phyloP scores from a whole-genome alignment of 1,140 invertebrate species.

The Drosophila setifemur region DNA sequence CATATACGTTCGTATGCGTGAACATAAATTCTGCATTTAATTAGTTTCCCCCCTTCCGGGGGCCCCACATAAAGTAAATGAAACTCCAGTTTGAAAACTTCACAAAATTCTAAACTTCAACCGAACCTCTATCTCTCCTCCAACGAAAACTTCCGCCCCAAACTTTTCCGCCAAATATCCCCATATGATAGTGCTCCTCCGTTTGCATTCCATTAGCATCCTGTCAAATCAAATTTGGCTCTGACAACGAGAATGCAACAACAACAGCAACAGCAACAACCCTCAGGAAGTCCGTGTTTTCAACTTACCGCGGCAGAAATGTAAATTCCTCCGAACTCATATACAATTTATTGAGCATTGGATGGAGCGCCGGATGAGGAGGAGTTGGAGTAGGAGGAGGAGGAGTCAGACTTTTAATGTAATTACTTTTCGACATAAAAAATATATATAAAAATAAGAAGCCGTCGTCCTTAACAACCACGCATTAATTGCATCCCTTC shows the following conservation, averaged over 20 bases:
- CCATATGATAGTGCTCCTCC: conserved; percentile 18
- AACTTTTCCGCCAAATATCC: conserved; percentile 11
- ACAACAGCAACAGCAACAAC: not conserved
- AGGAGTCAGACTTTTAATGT: conserved; percentile 44
- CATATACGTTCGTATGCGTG: too few relatives aligned
- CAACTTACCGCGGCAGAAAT: conserved; percentile 65
- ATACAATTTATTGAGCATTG: conserved; percentile 61
- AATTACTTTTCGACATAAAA: conserved; percentile 33
- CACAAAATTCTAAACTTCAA: not conserved
- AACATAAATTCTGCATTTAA: too few relatives aligned
- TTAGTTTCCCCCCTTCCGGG: too few relatives aligned
- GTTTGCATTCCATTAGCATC: conserved; percentile 45
- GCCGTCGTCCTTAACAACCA: conserved; percentile 18
- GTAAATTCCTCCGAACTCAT: conserved; percentile 68
- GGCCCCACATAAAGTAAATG: too few relatives aligned
- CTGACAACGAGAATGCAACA: conserved; percentile 9
- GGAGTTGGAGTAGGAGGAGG: too few relatives aligned
- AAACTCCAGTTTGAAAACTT: not conserved
- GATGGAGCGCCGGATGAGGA: too few relatives aligned
- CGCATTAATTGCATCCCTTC: conserved; percentile 12
- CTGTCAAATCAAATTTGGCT: conserved; percentile 41
- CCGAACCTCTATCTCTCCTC: not conserved
- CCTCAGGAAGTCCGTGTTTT: not conserved
- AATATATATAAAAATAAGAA: not conserved
- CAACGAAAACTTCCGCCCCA: conserved; percentile 25